A percentile compares a stretch with the other conserved stretches of the same genome.
Conservation (phyloP, 2,888 invertebrate genomes). For the Calliphora vomitoria region DNA sequence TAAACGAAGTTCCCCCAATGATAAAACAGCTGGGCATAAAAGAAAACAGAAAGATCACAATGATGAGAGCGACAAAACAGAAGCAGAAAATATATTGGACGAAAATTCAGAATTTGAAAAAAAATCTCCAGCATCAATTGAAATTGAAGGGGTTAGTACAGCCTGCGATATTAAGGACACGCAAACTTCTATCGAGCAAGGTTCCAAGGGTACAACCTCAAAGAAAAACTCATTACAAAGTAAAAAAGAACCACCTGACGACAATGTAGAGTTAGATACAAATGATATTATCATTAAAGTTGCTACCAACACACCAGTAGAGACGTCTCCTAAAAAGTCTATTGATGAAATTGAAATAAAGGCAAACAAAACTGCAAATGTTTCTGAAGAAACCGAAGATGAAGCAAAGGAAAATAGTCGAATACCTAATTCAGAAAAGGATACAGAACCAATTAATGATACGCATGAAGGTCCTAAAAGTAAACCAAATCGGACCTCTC, state of each 20-base stretch:
- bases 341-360: neutral
- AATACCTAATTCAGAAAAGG: neutral
- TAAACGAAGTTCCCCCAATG: neutral
- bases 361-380: neutral
- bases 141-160: constrained; percentile 7
- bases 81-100: neutral
- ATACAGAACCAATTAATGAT: neutral
- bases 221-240: constrained; percentile 76
- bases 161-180: neutral
- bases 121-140: neutral
- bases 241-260: constrained; percentile 81
- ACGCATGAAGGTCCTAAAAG: neutral
- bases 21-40: neutral
- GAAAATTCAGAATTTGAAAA: constrained; percentile 7
- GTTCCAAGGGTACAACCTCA: constrained; percentile 75
- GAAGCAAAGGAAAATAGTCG: neutral
- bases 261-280: neutral
- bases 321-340: neutral
- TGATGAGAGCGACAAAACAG: neutral
- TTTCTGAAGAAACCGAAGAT: neutral
- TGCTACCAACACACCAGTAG: neutral
- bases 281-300: neutral
- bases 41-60: constrained; percentile 38
- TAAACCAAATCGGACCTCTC: constrained; percentile 63
- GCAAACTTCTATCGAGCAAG: constrained; percentile 9